phyloP scores from a whole-genome alignment of 1,140 invertebrate species.

The Hirudo medicinalis region DNA sequence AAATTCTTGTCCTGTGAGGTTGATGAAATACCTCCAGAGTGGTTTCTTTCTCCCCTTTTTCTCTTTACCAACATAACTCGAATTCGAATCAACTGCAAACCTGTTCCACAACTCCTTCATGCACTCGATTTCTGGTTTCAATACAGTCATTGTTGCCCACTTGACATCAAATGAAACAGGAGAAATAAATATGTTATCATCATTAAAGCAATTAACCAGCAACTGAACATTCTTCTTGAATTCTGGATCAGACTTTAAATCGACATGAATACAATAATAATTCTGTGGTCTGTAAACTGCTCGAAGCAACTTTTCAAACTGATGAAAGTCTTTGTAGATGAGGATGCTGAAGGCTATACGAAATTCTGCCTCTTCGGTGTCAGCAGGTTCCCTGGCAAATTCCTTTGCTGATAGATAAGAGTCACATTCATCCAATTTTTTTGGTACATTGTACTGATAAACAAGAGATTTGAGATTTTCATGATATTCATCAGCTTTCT shows the following conservation, averaged over 20 bases:
- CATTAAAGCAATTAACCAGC: slow-evolving; percentile 20
- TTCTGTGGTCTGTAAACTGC: slow-evolving; percentile 25
- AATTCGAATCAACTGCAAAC: not conserved
- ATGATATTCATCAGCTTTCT: not conserved
- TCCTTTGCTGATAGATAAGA: not conserved
- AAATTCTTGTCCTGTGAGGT: slow-evolving; percentile 25
- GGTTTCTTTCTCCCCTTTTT: not conserved
- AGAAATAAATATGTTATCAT: slow-evolving; percentile 21
- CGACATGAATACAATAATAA: slow-evolving; percentile 25
- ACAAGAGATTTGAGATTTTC: not conserved
- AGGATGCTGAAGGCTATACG: slow-evolving; percentile 24
- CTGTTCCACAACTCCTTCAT: slow-evolving; percentile 14
- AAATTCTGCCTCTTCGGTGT: slow-evolving; percentile 18
- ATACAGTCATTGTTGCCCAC: slow-evolving; percentile 11
- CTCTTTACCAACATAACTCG: too few species aligned
- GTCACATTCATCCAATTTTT: not conserved
- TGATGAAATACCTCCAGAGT: slow-evolving; percentile 25
- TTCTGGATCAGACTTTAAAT: slow-evolving; percentile 18
- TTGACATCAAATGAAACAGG: not conserved
- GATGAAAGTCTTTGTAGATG: slow-evolving; percentile 22
- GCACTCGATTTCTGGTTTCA: slow-evolving; percentile 14
- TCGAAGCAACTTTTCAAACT: slow-evolving; percentile 24
- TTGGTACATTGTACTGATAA: not conserved
- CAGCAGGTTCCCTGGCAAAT: slow-evolving; percentile 6
- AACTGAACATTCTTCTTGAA: slow-evolving; percentile 15